Base-by-base conservation (phyloP, 2,888 invertebrate species). In the Mesorhabditis sp. region DNA sequence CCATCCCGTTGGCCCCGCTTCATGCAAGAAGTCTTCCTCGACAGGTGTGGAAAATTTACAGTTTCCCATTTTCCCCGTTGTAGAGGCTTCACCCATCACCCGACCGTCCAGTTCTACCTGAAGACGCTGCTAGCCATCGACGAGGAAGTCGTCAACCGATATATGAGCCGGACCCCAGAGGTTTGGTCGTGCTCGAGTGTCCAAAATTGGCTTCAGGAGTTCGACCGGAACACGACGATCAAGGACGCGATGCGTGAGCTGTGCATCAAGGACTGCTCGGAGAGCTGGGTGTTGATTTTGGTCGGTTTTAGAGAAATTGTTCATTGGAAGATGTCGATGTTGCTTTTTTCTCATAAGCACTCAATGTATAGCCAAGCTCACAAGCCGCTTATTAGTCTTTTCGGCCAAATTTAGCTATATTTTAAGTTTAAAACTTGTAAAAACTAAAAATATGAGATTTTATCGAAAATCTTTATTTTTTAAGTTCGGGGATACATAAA, bases 181-280 rank as follows among this genome's bases (percentile, higher is more conserved):
- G 41, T 63, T 41, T 73, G n/a, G 13, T 63, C 5, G 63, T 15
- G 41, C 10, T 15, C 10, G n/a, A 63, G 7, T 15, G 10, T 3
- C 10, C 2, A 3, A 15, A 3, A 63, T 13, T 66, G 10, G 15
- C 69, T 78, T 62, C 69, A 86, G 86, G 82, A 86, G 61, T 86
- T 86, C 41, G 89, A 89, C 74, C 81, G 88, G 69, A 89, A 89
- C 81, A 87, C 88, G 5, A 74, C 86, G 70, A 88, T 90, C 50
- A 89, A 90, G 79, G 89, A 90, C 80, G 86, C 86, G 4, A 89
- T 90, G 88, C 84, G 90, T 71, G 89, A 89, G 70, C 86, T 87
- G 43, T 87, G 88, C 83, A 87, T 90, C n/a, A 74, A 84, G 42
- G 86, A 88, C 74, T 80, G 90, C 64, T 89, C 89, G 3, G 87